Evolutionary conservation across 2,113 vertebrate species (phyloP).

Genomic region (Vanacampus margaritifer): DNA sequence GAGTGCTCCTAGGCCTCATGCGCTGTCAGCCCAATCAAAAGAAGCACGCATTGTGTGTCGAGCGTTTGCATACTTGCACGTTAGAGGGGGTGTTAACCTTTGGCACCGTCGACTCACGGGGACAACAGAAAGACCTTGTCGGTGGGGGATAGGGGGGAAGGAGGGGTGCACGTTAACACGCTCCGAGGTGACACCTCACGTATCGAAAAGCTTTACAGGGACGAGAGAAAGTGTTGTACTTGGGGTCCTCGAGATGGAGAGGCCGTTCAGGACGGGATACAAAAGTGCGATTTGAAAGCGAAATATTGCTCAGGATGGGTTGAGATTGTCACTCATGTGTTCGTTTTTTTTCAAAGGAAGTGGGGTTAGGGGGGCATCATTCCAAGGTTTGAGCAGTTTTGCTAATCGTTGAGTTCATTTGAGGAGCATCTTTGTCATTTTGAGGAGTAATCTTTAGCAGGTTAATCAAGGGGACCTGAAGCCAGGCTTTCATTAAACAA

Average conservation of each 20-base stretch:
- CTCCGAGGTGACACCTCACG: conserved; percentile 57
- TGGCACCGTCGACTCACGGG: conserved; percentile 57
- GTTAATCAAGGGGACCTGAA: no score
- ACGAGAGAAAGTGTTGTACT: conserved; percentile 20
- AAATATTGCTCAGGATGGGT: conserved; percentile 4
- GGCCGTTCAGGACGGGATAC: conserved; percentile 38
- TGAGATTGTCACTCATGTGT: background rate
- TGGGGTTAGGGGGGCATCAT: background rate
- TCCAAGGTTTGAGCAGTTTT: no score
- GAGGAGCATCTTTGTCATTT: no score
- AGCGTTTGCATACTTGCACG: conserved; percentile 70
- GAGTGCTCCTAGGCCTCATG: conserved; percentile 59
- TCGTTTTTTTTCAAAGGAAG: background rate
- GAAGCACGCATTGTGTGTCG: conserved; percentile 66
- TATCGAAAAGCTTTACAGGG: conserved; percentile 41
- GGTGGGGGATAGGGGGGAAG: background rate
- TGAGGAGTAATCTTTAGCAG: no score
- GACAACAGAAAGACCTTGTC: conserved; percentile 65
- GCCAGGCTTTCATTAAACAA: no score
- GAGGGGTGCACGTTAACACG: conserved; percentile 45
- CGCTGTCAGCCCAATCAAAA: conserved; percentile 65
- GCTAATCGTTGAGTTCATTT: no score
- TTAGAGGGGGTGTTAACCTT: conserved; percentile 68
- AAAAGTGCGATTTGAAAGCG: conserved; percentile 38
- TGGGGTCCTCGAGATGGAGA: conserved; percentile 37